These are phyloP conservation scores for Congeria kusceri DNA, from an alignment of 2,888 invertebrate species.

Conservation along the genomic window DNA sequence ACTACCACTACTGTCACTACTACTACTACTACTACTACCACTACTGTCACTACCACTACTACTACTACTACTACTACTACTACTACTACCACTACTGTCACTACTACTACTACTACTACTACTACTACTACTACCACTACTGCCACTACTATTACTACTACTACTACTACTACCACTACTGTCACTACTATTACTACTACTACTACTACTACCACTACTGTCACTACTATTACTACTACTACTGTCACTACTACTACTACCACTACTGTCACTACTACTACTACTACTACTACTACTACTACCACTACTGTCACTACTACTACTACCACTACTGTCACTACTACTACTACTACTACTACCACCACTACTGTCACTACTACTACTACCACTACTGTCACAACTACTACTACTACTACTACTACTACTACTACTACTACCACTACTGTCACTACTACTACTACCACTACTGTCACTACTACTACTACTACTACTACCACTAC, in stretches of 20 bases:
- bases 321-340: neutral
- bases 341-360: neutral
- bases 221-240: too few relatives aligned
- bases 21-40: slow-evolving; percentile 5
- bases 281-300: slow-evolving; percentile 3
- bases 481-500: too few relatives aligned
- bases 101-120: neutral
- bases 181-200: too few relatives aligned
- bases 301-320: slow-evolving; percentile 12
- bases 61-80: slow-evolving; percentile 12
- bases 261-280: neutral
- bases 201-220: too few relatives aligned
- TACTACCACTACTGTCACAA: too few relatives aligned
- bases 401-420: too few relatives aligned
- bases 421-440: too few relatives aligned
- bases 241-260: neutral
- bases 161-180: neutral
- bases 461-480: neutral
- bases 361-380: neutral
- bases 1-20: slow-evolving; percentile 3
- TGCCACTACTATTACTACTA: slow-evolving; percentile 7
- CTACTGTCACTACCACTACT: neutral
- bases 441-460: neutral
- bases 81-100: neutral
- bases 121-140: too few relatives aligned